Conservation (phyloP, 1,140 invertebrate species). For the Papilio xuthus region DNA sequence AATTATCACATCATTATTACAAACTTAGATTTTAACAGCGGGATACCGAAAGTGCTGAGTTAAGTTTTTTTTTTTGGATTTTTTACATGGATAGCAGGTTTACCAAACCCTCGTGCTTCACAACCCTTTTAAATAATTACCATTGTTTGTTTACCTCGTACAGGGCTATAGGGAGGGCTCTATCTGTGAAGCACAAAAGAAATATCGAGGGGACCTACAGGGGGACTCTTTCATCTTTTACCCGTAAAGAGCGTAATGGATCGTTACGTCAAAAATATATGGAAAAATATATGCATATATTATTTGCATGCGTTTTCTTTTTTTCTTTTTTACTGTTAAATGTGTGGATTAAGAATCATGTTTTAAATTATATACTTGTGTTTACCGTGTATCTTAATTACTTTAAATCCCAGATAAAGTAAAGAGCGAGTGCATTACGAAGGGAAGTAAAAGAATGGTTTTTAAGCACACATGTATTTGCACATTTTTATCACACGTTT, state of each 20-base stretch:
- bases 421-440: too few species aligned
- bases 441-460: too few species aligned
- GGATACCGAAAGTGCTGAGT: neutral
- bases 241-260: neutral
- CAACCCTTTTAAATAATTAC: conserved; percentile 20
- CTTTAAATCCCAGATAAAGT: too few species aligned
- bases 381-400: neutral
- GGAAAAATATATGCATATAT: neutral
- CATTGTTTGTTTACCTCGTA: conserved; percentile 15
- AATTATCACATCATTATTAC: neutral
- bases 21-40: neutral
- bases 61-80: neutral
- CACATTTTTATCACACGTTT: neutral
- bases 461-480: too few species aligned
- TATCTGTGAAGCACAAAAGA: conserved; percentile 21
- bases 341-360: neutral
- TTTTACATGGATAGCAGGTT: neutral
- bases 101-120: neutral
- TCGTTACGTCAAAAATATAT: neutral
- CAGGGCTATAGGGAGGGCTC: neutral
- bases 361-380: neutral
- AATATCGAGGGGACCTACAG: neutral
- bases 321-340: neutral
- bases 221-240: conserved; percentile 12
- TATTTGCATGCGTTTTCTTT: neutral